A percentile compares a stretch with the other conserved stretches of the same genome.
Evolutionary conservation across 2,888 invertebrate genomes (phyloP).

Genomic region (Calliscelio sp.): DNA sequence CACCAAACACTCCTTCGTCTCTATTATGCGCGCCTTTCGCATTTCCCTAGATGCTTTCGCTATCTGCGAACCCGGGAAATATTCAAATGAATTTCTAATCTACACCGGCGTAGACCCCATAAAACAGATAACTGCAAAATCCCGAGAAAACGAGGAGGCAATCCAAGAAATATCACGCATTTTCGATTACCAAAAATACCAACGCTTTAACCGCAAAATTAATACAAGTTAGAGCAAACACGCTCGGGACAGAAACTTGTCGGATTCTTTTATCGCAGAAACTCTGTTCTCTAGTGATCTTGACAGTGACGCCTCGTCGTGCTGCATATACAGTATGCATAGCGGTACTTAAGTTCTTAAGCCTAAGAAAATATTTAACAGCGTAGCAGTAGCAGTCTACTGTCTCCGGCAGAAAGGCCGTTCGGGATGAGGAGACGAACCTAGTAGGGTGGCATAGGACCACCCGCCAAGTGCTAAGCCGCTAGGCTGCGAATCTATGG

Average conservation of each 20-base stretch:
- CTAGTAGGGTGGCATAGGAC: slow-evolving; percentile 77
- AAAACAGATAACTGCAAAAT: slow-evolving; percentile 69
- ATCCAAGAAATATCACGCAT: slow-evolving; percentile 17
- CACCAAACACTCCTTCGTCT: slow-evolving; percentile 70
- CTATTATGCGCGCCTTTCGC: slow-evolving; percentile 73
- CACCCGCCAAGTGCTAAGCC: slow-evolving; percentile 84
- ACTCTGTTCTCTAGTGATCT: slow-evolving; percentile 58
- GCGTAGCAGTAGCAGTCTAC: slow-evolving; percentile 71
- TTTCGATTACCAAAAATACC: background rate
- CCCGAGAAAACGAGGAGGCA: slow-evolving; percentile 23
- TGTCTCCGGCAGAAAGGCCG: slow-evolving; percentile 65
- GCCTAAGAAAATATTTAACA: slow-evolving; percentile 81
- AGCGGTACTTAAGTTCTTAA: slow-evolving; percentile 75
- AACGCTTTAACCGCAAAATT: background rate
- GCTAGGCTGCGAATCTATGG: slow-evolving; percentile 84
- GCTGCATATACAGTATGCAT: slow-evolving; percentile 70
- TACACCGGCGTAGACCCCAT: slow-evolving; percentile 80
- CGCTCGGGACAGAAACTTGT: background rate
- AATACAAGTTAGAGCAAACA: slow-evolving; percentile 22
- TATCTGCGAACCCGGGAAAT: slow-evolving; percentile 85
- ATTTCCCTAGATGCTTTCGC: slow-evolving; percentile 74
- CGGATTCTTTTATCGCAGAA: slow-evolving; percentile 33
- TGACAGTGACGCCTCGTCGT: slow-evolving; percentile 63
- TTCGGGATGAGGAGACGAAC: slow-evolving; percentile 56
- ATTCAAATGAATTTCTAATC: slow-evolving; percentile 87